These are phyloP conservation scores for Epinotia ramella DNA, from an alignment of 2,888 invertebrate species.

Conservation along the genomic window DNA sequence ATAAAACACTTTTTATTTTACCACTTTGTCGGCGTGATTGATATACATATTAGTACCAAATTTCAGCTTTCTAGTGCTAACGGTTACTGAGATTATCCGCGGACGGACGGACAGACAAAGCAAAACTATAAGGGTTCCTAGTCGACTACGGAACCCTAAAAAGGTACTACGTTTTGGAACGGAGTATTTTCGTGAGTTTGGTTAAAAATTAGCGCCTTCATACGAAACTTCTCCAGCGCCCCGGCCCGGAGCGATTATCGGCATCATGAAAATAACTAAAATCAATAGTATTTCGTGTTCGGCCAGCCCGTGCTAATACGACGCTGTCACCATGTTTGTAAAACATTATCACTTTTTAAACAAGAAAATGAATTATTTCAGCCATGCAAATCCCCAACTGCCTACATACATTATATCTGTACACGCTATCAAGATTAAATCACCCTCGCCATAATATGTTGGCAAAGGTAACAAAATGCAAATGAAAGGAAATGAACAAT, in stretches of 20 bases:
- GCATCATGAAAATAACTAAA: conserved; percentile 63
- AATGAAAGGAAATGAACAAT: conserved; percentile 46
- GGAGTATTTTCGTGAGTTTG: conserved; percentile 58
- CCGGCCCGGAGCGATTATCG: conserved; percentile 65
- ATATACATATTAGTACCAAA: no score
- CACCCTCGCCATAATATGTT: conserved; percentile 43
- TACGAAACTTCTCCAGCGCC: conserved; percentile 61
- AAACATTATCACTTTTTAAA: conserved; percentile 5
- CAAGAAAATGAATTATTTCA: conserved; percentile 7
- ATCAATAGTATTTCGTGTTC: conserved; percentile 58
- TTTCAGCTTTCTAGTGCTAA: no score
- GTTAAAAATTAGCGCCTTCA: conserved; percentile 67
- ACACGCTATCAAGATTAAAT: conserved; percentile 42
- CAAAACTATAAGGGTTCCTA: no score
- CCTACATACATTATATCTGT: conserved; percentile 30
- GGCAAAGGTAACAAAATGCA: conserved; percentile 46
- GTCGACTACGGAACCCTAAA: no score
- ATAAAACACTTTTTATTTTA: no score
- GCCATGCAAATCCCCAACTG: conserved; percentile 24
- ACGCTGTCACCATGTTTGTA: conserved; percentile 15
- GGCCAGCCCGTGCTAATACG: conserved; percentile 7
- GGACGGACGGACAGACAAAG: no score
- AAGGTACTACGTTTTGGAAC: background rate
- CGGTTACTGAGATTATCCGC: no score
- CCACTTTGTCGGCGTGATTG: no score